These are phyloP conservation scores for Chaenocephalus aceratus DNA, from an alignment of 2,113 vertebrate genomes.

Conservation along the genomic window DNA sequence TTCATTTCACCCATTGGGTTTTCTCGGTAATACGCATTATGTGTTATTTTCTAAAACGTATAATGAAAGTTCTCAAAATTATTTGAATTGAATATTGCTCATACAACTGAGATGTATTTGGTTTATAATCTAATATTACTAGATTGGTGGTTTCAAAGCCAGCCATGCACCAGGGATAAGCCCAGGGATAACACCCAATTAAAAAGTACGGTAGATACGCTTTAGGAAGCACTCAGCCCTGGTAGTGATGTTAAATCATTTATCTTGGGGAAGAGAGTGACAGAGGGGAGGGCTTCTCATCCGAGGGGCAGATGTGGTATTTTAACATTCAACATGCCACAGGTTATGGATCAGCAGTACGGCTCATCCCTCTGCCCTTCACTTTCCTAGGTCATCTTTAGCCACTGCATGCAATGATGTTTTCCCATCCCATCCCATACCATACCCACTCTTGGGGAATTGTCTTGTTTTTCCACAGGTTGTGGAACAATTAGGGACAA, in stretches of 20 bases:
- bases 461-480: conserved; percentile 53
- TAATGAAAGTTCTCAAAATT: background rate
- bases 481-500: conserved; percentile 24
- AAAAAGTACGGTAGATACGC: conserved; percentile 26
- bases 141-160: background rate
- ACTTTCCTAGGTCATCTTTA: conserved; percentile 22
- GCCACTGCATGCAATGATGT: conserved; percentile 1
- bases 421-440: background rate
- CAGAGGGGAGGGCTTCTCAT: conserved; percentile 32
- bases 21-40: background rate
- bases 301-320: conserved; percentile 45
- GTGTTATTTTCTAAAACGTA: background rate
- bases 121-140: conserved; percentile 4
- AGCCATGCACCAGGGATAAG: conserved; percentile 10
- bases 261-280: conserved; percentile 37
- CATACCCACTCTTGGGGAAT: conserved; percentile 24
- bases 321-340: conserved; percentile 61
- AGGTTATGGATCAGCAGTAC: conserved; percentile 60
- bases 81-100: conserved; percentile 6
- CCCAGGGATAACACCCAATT: conserved; percentile 23
- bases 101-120: background rate
- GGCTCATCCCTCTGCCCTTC: conserved; percentile 29
- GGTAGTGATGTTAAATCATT: conserved; percentile 44
- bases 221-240: conserved; percentile 17
- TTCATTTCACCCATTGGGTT: background rate